Evolutionary conservation across 2,113 vertebrate species (phyloP).

Genomic region (Hymenochirus boettgeri): DNA sequence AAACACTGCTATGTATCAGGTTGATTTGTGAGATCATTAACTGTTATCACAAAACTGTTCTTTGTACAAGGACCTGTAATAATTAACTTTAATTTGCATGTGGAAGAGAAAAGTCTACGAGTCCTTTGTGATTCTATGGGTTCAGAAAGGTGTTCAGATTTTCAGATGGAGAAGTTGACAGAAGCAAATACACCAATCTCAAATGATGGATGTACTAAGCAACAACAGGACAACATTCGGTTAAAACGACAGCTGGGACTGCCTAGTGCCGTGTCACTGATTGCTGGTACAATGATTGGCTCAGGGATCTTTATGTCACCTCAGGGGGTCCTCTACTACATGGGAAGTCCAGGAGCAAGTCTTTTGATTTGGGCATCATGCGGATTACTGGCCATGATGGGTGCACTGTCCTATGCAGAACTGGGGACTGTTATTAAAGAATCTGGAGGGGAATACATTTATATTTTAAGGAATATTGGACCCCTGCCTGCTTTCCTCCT

Average conservation of each 20-base stretch:
- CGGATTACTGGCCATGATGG: constrained; percentile 63
- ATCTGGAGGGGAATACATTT: constrained; percentile 78
- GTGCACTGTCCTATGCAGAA: constrained; percentile 72
- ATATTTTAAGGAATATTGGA: constrained; percentile 72
- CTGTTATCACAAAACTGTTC: background rate
- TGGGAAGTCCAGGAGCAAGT: constrained; percentile 72
- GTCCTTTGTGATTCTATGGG: background rate
- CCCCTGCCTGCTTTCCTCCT: constrained; percentile 72
- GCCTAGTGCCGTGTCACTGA: constrained; percentile 62
- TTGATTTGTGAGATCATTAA: constrained; percentile 24
- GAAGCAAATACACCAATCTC: constrained; percentile 10
- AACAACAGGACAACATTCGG: constrained; percentile 35
- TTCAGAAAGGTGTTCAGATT: background rate
- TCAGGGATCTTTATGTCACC: constrained; percentile 74
- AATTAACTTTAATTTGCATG: constrained; percentile 54
- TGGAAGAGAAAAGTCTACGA: constrained; percentile 15
- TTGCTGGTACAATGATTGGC: constrained; percentile 76
- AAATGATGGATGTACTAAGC: background rate
- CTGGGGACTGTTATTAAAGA: constrained; percentile 72
- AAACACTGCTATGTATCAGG: too few relatives aligned
- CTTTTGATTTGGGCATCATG: constrained; percentile 71
- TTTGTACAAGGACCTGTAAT: constrained; percentile 43
- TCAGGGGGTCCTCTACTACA: constrained; percentile 63
- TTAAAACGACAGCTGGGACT: constrained; percentile 57
- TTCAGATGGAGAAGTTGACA: constrained; percentile 40